Evolutionary conservation across 2,888 invertebrate genomes (phyloP).

Genomic region (Schizotus pectinicornis): DNA sequence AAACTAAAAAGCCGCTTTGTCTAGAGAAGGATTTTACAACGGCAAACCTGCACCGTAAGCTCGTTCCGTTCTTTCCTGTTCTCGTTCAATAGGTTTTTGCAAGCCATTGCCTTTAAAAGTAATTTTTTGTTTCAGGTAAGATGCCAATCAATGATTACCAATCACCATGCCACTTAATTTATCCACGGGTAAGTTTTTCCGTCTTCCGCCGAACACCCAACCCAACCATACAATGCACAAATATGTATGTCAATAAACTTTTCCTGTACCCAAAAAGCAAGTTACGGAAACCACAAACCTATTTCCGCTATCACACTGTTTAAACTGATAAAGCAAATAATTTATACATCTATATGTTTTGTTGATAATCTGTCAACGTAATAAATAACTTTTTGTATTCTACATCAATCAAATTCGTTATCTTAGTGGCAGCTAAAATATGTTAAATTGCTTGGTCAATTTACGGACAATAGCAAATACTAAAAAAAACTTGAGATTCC

Average conservation of each 20-base stretch:
- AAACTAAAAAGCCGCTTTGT: background rate
- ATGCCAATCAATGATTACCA: slow-evolving; percentile 5
- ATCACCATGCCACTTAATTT: slow-evolving; percentile 10
- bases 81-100: background rate
- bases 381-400: too few relatives aligned
- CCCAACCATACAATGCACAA: slow-evolving; percentile 15
- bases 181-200: slow-evolving; percentile 14
- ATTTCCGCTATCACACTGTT: too few relatives aligned
- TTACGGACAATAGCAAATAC: too few relatives aligned
- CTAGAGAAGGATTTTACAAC: background rate
- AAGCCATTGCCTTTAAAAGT: background rate
- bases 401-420: too few relatives aligned
- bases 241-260: slow-evolving; percentile 13
- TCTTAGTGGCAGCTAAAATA: too few relatives aligned
- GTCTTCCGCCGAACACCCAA: background rate
- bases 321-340: too few relatives aligned
- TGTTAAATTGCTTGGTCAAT: too few relatives aligned
- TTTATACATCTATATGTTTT: too few relatives aligned
- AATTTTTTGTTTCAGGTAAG: slow-evolving; percentile 17
- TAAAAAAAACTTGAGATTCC: too few relatives aligned
- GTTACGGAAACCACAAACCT: too few relatives aligned
- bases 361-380: too few relatives aligned
- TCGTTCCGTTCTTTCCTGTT: background rate
- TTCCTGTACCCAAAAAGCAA: slow-evolving; percentile 10
- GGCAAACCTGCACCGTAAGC: slow-evolving; percentile 1